Evolutionary conservation across 2,888 invertebrate species (phyloP).

Genomic region (Acleris sparsana): DNA sequence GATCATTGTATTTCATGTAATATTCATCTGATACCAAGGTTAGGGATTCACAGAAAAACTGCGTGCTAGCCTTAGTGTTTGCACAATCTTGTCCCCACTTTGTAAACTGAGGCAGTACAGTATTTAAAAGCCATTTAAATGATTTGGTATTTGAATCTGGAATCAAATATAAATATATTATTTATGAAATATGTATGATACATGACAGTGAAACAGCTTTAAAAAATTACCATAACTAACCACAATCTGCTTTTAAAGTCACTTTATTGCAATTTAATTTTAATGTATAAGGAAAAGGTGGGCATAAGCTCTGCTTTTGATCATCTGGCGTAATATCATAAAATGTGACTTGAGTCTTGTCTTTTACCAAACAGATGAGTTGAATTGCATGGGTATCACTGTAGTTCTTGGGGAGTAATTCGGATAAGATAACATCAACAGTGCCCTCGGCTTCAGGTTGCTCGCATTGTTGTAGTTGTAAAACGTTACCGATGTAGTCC

Average conservation of each 20-base stretch:
- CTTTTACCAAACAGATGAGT: conserved; percentile 68
- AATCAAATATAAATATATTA: conserved; percentile 41
- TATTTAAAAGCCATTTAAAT: conserved; percentile 81
- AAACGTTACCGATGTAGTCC: conserved; percentile 39
- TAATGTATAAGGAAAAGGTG: conserved; percentile 78
- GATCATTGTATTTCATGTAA: conserved; percentile 86
- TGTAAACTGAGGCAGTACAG: conserved; percentile 83
- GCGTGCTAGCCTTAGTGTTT: conserved; percentile 42
- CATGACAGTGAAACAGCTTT: neutral
- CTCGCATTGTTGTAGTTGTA: conserved; percentile 33
- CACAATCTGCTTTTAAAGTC: conserved; percentile 66
- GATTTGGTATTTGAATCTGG: conserved; percentile 57
- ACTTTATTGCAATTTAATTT: conserved; percentile 62
- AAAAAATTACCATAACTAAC: conserved; percentile 49
- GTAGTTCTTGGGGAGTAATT: conserved; percentile 69
- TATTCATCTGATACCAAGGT: conserved; percentile 88
- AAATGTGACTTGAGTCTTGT: conserved; percentile 66
- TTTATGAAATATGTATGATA: conserved; percentile 4
- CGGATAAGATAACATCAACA: conserved; percentile 56
- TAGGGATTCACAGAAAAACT: conserved; percentile 82
- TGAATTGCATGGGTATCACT: conserved; percentile 61
- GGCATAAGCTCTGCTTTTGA: conserved; percentile 65
- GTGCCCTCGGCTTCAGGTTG: conserved; percentile 32
- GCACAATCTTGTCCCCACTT: conserved; percentile 84
- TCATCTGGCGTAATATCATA: conserved; percentile 69